A percentile compares a stretch with the other conserved stretches of the same genome.
These are phyloP conservation scores for Spodoptera exigua DNA, from an alignment of 2,888 invertebrate genomes.

Conservation along the genomic window DNA sequence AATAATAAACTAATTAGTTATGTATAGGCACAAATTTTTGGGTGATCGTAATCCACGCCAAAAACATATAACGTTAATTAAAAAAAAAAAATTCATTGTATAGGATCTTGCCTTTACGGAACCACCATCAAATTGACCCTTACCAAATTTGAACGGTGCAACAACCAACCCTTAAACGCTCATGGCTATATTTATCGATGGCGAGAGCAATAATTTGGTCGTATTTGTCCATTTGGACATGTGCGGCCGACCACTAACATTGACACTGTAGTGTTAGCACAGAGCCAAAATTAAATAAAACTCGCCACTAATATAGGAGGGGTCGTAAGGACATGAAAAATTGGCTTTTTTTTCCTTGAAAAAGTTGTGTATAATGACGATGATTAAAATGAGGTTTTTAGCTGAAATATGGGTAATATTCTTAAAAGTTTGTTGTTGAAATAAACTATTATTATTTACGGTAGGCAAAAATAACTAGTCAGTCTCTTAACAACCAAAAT, in stretches of 20 bases:
- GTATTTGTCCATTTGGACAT: constrained; percentile 84
- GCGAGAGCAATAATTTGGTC: constrained; percentile 83
- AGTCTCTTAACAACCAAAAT: too few species aligned
- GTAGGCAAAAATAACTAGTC: too few species aligned
- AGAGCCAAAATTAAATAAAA: constrained; percentile 86
- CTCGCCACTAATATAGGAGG: constrained; percentile 78
- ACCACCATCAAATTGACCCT: constrained; percentile 1
- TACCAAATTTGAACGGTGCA: constrained; percentile 25
- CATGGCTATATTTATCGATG: constrained; percentile 69
- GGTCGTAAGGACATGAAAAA: constrained; percentile 50
- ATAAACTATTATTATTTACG: too few species aligned
- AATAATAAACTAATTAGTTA: too few species aligned
- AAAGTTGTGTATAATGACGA: constrained; percentile 7
- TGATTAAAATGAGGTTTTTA: background rate
- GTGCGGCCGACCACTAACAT: constrained; percentile 81
- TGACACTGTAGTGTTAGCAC: constrained; percentile 81
- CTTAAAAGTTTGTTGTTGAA: too few species aligned
- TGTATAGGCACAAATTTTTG: too few species aligned
- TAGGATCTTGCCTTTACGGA: too few species aligned
- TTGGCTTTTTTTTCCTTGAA: constrained; percentile 20
- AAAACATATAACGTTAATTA: too few species aligned
- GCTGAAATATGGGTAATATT: too few species aligned
- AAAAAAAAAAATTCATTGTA: too few species aligned
- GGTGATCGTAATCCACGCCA: too few species aligned
- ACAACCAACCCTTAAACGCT: constrained; percentile 51